phyloP scores from a whole-genome alignment of 2,797 vertebrate species.

The Acomys russatus region DNA sequence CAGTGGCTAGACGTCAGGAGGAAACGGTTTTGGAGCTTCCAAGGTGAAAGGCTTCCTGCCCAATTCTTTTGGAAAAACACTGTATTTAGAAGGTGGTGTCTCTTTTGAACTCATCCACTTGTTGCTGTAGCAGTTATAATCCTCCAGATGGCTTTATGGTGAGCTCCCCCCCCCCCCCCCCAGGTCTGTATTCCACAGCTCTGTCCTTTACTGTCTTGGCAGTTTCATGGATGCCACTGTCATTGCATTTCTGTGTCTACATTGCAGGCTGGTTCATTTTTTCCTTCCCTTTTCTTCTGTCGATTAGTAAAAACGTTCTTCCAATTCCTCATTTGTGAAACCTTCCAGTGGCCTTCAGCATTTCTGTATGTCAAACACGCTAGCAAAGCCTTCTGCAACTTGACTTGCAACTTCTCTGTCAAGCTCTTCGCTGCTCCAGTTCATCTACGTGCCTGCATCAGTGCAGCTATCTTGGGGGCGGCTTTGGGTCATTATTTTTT shows the following conservation, averaged over 20 bases:
- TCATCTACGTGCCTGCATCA: neutral
- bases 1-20: neutral
- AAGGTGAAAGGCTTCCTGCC: neutral
- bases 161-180: neutral
- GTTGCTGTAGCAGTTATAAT: neutral
- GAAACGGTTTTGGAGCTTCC: neutral
- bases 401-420: neutral
- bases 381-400: neutral
- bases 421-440: neutral
- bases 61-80: neutral
- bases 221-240: neutral
- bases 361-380: neutral
- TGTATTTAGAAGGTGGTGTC: neutral
- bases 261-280: neutral
- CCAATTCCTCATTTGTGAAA: conserved; percentile 38
- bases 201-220: neutral
- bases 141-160: neutral
- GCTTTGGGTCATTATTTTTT: neutral
- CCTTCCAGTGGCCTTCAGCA: neutral
- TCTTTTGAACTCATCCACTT: neutral
- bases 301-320: neutral
- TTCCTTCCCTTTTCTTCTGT: conserved; percentile 10
- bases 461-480: neutral
- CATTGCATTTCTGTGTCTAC: neutral
- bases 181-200: neutral